A percentile compares a stretch with the other conserved stretches of the same genome.
Conservation (phyloP, 2,113 vertebrate species). For the Lepidothrix coronata region DNA sequence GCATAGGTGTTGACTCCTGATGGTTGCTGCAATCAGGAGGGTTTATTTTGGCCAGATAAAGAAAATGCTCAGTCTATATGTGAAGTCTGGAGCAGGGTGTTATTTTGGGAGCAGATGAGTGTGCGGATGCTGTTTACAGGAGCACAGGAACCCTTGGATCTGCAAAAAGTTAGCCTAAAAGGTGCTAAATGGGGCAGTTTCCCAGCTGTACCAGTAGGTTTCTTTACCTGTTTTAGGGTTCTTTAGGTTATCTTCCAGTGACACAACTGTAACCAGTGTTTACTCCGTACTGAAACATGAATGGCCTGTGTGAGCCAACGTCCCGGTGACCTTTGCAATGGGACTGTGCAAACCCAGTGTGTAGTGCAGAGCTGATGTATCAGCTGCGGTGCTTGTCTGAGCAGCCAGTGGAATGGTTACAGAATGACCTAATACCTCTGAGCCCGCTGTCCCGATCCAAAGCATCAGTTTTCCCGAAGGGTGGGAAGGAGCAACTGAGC, state of each 20-base stretch:
- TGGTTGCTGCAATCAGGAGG: not conserved
- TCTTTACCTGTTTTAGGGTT: not conserved
- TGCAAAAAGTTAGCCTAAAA: not conserved
- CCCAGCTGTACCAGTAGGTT: not conserved
- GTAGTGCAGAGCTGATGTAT: not conserved
- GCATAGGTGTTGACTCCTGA: not conserved
- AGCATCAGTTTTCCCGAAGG: not conserved
- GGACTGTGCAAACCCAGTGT: not conserved
- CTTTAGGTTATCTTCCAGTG: not conserved
- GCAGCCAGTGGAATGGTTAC: not conserved
- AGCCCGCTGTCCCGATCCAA: not conserved
- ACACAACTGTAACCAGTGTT: accelerated
- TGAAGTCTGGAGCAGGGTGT: not conserved
- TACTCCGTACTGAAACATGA: not conserved
- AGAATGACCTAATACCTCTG: not conserved
- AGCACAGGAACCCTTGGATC: accelerated
- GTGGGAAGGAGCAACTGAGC: not conserved
- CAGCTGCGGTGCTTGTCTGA: not conserved
- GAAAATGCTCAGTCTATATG: not conserved
- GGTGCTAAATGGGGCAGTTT: not conserved
- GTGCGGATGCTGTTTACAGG: not conserved
- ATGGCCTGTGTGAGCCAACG: not conserved
- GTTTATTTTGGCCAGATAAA: slow-evolving; percentile 5
- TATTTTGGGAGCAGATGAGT: not conserved
- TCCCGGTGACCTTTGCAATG: not conserved